Conservation (phyloP, 1,140 invertebrate species). For the Armadillidium nasatum region DNA sequence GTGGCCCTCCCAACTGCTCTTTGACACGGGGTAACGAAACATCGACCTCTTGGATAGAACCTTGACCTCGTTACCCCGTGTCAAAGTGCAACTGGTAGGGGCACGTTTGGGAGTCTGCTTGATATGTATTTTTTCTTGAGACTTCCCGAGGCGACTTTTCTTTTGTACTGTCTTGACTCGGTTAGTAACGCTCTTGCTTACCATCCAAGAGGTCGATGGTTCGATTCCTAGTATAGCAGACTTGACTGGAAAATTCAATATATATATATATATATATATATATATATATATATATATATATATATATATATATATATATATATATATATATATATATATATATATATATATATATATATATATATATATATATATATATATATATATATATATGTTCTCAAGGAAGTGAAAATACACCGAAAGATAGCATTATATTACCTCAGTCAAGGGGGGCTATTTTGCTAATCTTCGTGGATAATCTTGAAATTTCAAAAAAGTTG, state of each 20-base stretch:
- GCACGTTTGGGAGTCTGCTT: too few species aligned
- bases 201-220: too few species aligned
- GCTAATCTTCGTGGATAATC: neutral
- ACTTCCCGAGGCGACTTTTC: neutral
- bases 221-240: too few species aligned
- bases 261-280: slow-evolving; percentile 8
- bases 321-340: neutral
- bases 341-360: neutral
- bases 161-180: too few species aligned
- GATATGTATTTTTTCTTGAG: too few species aligned
- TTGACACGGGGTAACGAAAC: too few species aligned
- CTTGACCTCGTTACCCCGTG: too few species aligned
- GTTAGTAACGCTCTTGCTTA: too few species aligned
- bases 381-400: neutral
- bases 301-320: neutral
- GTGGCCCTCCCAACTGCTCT: too few species aligned
- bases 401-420: neutral
- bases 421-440: neutral
- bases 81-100: too few species aligned
- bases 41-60: too few species aligned
- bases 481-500: neutral
- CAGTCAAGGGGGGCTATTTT: neutral
- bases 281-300: neutral
- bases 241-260: neutral
- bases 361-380: neutral